Evolutionary conservation across 2,888 invertebrate genomes (phyloP).

Genomic region (Hypercompe scribonia): DNA sequence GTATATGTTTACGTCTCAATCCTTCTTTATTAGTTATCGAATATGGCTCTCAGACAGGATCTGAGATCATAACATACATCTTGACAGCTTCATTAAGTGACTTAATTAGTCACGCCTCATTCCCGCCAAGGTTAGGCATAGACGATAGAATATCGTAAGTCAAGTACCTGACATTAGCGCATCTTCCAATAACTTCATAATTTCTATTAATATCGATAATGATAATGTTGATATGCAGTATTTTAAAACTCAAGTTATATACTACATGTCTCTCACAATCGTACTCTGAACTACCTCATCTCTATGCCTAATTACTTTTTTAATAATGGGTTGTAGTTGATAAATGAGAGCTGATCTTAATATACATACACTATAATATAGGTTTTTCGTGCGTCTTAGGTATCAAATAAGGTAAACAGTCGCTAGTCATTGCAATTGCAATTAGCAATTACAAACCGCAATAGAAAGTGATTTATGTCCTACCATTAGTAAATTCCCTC

Average conservation of each 20-base stretch:
- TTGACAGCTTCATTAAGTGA: background rate
- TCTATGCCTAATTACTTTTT: background rate
- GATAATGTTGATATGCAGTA: background rate
- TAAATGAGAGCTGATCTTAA: background rate
- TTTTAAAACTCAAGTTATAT: background rate
- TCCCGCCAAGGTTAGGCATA: no score
- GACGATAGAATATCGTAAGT: no score
- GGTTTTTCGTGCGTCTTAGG: no score
- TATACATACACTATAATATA: background rate
- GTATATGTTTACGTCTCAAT: background rate
- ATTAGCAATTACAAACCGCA: background rate
- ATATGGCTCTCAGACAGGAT: background rate
- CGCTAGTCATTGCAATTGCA: background rate
- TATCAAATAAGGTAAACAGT: background rate
- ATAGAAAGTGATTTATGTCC: background rate
- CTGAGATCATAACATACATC: background rate
- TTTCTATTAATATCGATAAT: background rate
- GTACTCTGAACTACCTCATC: background rate
- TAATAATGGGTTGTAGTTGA: background rate
- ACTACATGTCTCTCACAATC: background rate
- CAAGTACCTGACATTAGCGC: background rate
- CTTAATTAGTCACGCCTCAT: no score
- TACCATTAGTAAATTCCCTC: no score
- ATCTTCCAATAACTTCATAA: background rate
- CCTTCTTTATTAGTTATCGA: background rate